Base-by-base conservation (phyloP, 2,888 invertebrate genomes). In the Diachrysia chrysitis region DNA sequence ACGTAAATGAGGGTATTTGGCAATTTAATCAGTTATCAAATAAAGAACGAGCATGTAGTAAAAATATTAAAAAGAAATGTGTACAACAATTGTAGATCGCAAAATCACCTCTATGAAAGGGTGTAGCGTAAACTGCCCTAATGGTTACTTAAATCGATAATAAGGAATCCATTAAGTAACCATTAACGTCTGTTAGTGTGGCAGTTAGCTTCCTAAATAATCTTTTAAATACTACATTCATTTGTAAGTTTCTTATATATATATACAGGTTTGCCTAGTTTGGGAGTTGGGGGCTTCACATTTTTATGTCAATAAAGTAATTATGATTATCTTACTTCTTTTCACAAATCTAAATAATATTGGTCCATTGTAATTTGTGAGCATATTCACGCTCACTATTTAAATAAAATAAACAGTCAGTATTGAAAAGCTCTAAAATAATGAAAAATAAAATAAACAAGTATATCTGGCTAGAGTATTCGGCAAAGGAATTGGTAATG, bases 401-500 rank as follows among this genome's bases (percentile, higher is more conserved):
- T 32, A 32, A 32, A 10, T 32, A 32, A 32, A 32, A 32, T 29
- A 51, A 57, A 64, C n/a, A n/a, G n/a, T 61, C 10, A 46, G 62
- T 60, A 68, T 69, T 75, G 70, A 78, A 68, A 72, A 79, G 67
- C 69, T 69, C 64, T 66, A 48, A 59, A 76, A 23, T 57, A 54
- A 17, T 9, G 60, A 66, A 65, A 46, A 9, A 42, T 61, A 60
- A 64, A 53, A 57, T n/a, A n/a, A n/a, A n/a, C n/a, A n/a, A n/a
- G n/a, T n/a, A 21, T 63, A 57, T 65, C 51, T 64, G 48, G 59
- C 63, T 72, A 63, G 63, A 71, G 6, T 60, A 65, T 67, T 74
- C 72, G 62, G 66, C 79, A 81, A 87, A 78, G 84, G 83, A 86
- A 87, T 88, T 87, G 86, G 85, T 76, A 71, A 81, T 81, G 71